Base-by-base conservation (phyloP, 2,113 vertebrate species). In the Benitochromis conjunctus region DNA sequence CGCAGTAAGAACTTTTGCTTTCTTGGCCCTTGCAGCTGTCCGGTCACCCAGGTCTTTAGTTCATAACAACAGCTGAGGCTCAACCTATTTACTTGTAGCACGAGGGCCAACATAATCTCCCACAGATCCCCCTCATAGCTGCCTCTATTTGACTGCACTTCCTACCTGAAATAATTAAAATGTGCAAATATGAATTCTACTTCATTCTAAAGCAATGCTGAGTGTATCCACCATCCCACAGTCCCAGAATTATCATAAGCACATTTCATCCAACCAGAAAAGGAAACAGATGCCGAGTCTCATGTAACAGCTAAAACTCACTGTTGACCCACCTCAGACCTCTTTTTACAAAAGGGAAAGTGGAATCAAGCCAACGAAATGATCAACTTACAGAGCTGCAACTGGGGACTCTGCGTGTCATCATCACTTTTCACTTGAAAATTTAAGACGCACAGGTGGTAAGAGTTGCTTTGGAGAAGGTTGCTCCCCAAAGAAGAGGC, bases 61-160 rank as follows among this genome's bases (percentile, higher is more conserved):
- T 91, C 94, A 95, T 93, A 96, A 96, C 95, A 96, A 95, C 96
- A 96, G 96, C 96, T 96, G 96, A 95, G 89, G 87, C 83, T 88
- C 88, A 91, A 80, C 19, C 83, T 77, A 66, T 81, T 82, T 83
- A 58, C 82, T 82, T 57, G 26, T 80, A 66, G 76, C 84, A 81
- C 4, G 41, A 89, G 80, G 13, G 34, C 57, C 82, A 86, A 81
- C 81, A 76, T 82, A 78, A 85, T 46, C 82, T 88, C 82, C 57
- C 60, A 62, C 46, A 53, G 55, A 58, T 38, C 9, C 43, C 60
- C 77, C 46, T 79, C 51, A 34, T 81, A 85, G n/a, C 60, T 55
- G 43, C 18, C 11, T 58, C 19, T 18, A 16, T 60, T 80, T 21
- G 6, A 76, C 29, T 69, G 29, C 53, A 51, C 1, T 2, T 26